Conservation (phyloP, 2,797 vertebrate species). For the Oreochromis mossambicus region DNA sequence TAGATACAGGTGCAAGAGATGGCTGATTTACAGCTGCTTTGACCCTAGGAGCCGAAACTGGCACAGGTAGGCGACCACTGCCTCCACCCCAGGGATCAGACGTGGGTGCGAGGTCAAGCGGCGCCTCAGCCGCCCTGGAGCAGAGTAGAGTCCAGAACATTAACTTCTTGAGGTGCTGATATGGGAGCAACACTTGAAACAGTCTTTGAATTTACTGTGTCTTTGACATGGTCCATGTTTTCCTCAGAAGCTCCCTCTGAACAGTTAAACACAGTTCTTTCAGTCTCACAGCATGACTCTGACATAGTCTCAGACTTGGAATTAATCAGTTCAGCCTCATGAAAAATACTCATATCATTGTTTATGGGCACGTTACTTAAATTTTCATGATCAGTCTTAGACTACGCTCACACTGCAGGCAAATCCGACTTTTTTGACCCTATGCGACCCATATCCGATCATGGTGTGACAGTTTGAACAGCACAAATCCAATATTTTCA, state of each 20-base stretch:
- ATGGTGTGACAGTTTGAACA: no score
- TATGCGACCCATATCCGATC: neutral
- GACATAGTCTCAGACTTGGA: no score
- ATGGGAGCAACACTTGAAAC: neutral
- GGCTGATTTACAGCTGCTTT: neutral
- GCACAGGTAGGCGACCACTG: neutral
- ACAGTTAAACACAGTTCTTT: no score
- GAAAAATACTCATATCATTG: no score
- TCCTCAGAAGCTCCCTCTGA: no score
- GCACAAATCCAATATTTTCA: no score
- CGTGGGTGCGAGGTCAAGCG: neutral
- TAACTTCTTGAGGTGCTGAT: neutral
- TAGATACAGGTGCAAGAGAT: neutral
- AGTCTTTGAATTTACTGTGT: neutral
- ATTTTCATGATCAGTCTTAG: no score
- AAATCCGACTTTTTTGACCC: neutral
- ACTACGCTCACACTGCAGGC: no score
- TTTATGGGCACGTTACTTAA: no score
- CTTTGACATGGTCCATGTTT: neutral
- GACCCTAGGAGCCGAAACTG: neutral
- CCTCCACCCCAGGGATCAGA: neutral
- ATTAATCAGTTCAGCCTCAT: no score
- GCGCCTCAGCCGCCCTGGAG: neutral
- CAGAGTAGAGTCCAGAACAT: neutral
- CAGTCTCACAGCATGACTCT: no score